phyloP scores from a whole-genome alignment of 2,888 invertebrate genomes.

The Chaetogeoica ovagalla region DNA sequence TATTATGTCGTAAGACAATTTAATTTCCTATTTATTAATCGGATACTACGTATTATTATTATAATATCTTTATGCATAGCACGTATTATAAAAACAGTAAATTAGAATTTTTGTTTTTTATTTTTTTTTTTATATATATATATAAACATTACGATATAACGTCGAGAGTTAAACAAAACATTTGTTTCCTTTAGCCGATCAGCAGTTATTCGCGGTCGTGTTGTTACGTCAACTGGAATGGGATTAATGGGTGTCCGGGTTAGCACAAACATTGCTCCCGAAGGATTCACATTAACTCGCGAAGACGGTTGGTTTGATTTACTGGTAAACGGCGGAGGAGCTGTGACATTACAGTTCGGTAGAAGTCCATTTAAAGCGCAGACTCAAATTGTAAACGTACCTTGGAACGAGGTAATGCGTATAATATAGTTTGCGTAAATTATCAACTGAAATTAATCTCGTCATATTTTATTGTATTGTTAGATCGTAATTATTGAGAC shows the following conservation, averaged over 20 bases:
- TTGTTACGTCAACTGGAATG: constrained; percentile 86
- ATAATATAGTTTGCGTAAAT: background rate
- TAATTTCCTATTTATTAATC: background rate
- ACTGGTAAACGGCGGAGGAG: constrained; percentile 98
- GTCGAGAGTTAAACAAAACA: constrained; percentile 44
- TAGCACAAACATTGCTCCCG: constrained; percentile 88
- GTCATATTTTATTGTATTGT: constrained; percentile 27
- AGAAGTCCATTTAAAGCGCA: constrained; percentile 87
- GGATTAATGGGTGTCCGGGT: constrained; percentile 95
- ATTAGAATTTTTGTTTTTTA: constrained; percentile 45
- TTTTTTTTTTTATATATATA: constrained; percentile 25
- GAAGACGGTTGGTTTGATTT: constrained; percentile 97
- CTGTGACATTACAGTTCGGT: constrained; percentile 92
- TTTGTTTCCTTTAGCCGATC: constrained; percentile 74
- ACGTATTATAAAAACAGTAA: constrained; percentile 44
- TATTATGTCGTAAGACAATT: background rate
- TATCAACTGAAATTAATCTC: background rate
- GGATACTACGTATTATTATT: constrained; percentile 26
- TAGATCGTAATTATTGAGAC: constrained; percentile 91
- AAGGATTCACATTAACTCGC: constrained; percentile 91
- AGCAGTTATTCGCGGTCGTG: constrained; percentile 94
- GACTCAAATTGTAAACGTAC: constrained; percentile 85
- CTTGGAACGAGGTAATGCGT: constrained; percentile 84
- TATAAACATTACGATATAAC: background rate
- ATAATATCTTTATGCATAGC: constrained; percentile 41